Base-by-base conservation (phyloP, 2,113 vertebrate genomes). In the Ascaphus truei region DNA sequence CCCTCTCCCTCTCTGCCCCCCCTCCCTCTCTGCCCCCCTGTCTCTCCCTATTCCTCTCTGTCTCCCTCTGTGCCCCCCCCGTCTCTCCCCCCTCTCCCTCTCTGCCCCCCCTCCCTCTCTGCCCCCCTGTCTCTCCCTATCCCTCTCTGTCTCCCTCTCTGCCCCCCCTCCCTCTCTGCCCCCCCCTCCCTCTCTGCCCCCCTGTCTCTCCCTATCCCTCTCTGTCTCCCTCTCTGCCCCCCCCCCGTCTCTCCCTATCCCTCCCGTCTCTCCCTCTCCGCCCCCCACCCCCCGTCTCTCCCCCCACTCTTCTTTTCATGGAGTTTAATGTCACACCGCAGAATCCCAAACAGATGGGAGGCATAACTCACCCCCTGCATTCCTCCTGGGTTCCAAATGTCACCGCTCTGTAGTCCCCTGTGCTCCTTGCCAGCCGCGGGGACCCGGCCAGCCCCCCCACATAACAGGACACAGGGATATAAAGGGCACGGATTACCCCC, bases 331-430 rank as follows among this genome's bases (percentile, higher is more conserved):
- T 33, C 20, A 48, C 65, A 48, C 6, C 11, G 53, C 20, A 33
- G 51, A 67, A 67, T 67, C 37, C 37, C 37, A 56, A 37, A 58
- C 65, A 68, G 53, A 57, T 68, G 65, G 63, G 52, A 26, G 29
- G 31, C 41, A 36, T 47, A 55, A 45, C 16, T 58, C 57, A 13
- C 65, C 29, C 55, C 18, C 53, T 20, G 22, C 22, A 57, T 48
- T 67, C 51, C 64, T 9, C 4, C 37, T 18, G 37, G 23, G 26
- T 31, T 57, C 37, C 52, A 57, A 67, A 67, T 57, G 64, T 67
- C 64, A 57, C 64, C 20, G 27, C 41, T 57, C 52, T 58, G 43
- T 31, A 20, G n/a, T 41, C 13, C 48, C 20, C 29, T 68, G 53
- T 58, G 41, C 65, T 37, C 36, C n/a, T n/a, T n/a, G n/a, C n/a